Evolutionary conservation across 2,113 vertebrate species (phyloP).

Genomic region (Struthidea cinerea): DNA sequence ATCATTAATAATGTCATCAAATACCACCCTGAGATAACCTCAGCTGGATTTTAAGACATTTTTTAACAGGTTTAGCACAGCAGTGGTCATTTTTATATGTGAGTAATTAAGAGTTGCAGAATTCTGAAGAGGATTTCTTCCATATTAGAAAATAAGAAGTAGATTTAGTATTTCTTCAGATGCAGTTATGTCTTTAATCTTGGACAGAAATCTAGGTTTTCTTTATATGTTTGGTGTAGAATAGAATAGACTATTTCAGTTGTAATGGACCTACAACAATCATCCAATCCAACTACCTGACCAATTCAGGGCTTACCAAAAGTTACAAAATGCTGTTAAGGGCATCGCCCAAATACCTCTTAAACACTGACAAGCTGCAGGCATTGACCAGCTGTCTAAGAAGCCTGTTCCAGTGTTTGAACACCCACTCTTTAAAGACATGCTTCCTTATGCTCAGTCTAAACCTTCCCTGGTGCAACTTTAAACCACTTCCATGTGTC

Average conservation of each 20-base stretch:
- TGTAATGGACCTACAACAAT: fast-evolving
- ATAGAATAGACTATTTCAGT: neutral
- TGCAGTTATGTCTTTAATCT: neutral
- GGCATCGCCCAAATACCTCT: neutral
- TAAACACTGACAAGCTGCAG: neutral
- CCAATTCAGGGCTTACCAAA: neutral
- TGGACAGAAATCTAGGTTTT: neutral
- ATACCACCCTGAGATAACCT: neutral
- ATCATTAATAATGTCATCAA: neutral
- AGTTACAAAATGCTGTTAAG: neutral
- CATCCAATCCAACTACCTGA: neutral
- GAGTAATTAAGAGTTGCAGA: neutral
- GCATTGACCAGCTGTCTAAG: neutral
- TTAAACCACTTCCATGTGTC: neutral
- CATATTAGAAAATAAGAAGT: neutral
- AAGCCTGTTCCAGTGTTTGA: neutral
- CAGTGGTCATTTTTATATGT: neutral
- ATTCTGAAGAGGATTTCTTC: neutral
- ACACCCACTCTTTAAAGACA: neutral
- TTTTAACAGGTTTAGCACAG: neutral
- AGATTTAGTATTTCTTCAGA: neutral
- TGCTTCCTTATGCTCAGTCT: neutral
- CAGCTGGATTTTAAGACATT: neutral
- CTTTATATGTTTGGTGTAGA: neutral
- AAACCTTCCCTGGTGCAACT: neutral